A percentile compares a stretch with the other conserved stretches of the same genome.
phyloP scores from a whole-genome alignment of 2,113 vertebrate genomes.

The Rhea americana region DNA sequence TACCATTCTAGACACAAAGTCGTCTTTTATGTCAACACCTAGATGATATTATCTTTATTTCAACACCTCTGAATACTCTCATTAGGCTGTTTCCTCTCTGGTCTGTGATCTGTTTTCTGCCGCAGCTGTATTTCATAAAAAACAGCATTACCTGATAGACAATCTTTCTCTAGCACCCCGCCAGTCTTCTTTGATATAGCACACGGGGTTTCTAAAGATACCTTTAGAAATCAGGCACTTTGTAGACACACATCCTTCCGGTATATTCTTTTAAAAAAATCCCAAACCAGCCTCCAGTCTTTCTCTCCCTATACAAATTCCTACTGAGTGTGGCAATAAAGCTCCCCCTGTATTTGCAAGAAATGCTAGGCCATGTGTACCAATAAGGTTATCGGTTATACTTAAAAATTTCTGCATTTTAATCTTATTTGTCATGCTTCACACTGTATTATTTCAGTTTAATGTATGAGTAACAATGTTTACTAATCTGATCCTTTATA shows the following conservation, averaged over 20 bases:
- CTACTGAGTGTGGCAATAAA: neutral
- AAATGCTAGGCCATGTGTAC: neutral
- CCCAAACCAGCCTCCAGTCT: neutral
- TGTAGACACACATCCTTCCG: neutral
- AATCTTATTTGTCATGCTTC: conserved; percentile 35
- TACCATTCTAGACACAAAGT: conserved; percentile 47
- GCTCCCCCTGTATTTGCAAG: neutral
- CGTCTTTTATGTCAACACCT: conserved; percentile 51
- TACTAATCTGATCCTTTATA: conserved; percentile 12
- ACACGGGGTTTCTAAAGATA: neutral
- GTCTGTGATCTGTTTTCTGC: conserved; percentile 44
- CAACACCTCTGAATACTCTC: conserved; percentile 48
- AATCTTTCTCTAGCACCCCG: neutral
- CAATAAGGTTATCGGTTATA: neutral
- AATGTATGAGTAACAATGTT: neutral
- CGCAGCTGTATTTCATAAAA: conserved; percentile 34
- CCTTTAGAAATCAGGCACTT: neutral
- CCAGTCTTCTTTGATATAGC: neutral
- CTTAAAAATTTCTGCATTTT: conserved; percentile 21
- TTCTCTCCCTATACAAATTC: neutral
- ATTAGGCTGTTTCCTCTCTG: conserved; percentile 56
- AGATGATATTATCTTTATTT: conserved; percentile 63
- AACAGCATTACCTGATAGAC: neutral
- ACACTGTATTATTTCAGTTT: neutral
- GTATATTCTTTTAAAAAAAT: neutral